Percentiles rank a stretch among this genome's conserved stretches.
Evolutionary conservation across 2,797 vertebrate genomes (phyloP).

Genomic region (Channallabes apus): DNA sequence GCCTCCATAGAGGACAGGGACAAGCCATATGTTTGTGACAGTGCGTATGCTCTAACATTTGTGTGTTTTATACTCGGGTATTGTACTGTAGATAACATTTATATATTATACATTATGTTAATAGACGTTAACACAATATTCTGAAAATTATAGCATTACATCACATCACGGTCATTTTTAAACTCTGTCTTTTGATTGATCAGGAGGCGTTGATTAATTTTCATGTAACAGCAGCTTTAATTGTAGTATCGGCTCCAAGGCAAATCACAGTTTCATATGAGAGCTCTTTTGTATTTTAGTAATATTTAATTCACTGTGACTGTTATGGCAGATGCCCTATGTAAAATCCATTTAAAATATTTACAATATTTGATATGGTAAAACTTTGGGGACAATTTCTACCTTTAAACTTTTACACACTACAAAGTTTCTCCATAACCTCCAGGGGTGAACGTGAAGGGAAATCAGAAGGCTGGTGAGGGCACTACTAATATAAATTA

Average conservation of each 20-base stretch:
- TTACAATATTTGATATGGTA: background rate
- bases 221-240: background rate
- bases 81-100: background rate
- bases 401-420: background rate
- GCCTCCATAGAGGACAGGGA: conserved; percentile 87
- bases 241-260: background rate
- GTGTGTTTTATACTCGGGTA: background rate
- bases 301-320: background rate
- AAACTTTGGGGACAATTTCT: background rate
- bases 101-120: too few relatives aligned
- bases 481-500: background rate
- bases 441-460: background rate
- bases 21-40: conserved; percentile 96
- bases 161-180: too few relatives aligned
- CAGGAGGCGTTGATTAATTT: background rate
- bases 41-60: conserved; percentile 71
- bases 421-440: background rate
- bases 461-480: background rate
- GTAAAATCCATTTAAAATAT: background rate
- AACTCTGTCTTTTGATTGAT: background rate
- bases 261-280: background rate
- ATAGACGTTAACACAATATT: too few relatives aligned
- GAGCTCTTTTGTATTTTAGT: too few relatives aligned
- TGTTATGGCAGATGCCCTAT: background rate
- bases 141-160: too few relatives aligned